Percentiles rank a stretch among this genome's conserved stretches.
Evolutionary conservation across 2,797 vertebrate species (phyloP).

Genomic region (Ambastaia sidthimunki): DNA sequence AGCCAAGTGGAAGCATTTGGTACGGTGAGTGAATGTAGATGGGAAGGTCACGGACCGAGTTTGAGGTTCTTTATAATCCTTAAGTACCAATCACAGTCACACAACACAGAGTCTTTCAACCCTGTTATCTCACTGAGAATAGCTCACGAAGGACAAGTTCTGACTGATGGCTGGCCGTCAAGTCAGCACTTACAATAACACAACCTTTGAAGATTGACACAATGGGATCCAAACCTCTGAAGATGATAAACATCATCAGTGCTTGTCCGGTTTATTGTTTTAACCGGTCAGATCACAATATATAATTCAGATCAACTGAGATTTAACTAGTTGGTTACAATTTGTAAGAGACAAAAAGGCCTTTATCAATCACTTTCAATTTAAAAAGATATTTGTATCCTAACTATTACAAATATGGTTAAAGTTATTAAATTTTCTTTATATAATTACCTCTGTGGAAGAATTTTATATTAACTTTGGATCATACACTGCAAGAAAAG

Average conservation of each 20-base stretch:
- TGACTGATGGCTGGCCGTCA: slow-evolving; percentile 5
- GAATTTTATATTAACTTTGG: no score
- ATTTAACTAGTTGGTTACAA: slow-evolving; percentile 17
- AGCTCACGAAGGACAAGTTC: neutral
- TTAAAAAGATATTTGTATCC: neutral
- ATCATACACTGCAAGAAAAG: no score
- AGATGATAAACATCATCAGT: neutral
- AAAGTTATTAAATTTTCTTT: no score
- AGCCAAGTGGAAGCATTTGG: slow-evolving; percentile 47
- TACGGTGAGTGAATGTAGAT: slow-evolving; percentile 7
- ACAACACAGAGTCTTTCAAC: slow-evolving; percentile 26
- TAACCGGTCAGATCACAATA: neutral
- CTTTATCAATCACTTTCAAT: neutral
- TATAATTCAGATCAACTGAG: slow-evolving; percentile 2
- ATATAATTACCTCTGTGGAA: no score
- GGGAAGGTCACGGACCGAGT: slow-evolving; percentile 32
- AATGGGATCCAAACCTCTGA: slow-evolving; percentile 1
- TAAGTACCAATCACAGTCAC: slow-evolving; percentile 38
- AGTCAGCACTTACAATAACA: slow-evolving; percentile 8
- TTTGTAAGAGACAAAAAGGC: neutral
- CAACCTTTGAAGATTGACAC: slow-evolving; percentile 3
- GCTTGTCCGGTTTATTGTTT: neutral
- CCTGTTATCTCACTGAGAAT: slow-evolving; percentile 9
- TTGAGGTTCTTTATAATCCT: slow-evolving; percentile 35
- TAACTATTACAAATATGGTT: no score